Conservation (phyloP, 2,797 vertebrate genomes). For the Tadarida brasiliensis region DNA sequence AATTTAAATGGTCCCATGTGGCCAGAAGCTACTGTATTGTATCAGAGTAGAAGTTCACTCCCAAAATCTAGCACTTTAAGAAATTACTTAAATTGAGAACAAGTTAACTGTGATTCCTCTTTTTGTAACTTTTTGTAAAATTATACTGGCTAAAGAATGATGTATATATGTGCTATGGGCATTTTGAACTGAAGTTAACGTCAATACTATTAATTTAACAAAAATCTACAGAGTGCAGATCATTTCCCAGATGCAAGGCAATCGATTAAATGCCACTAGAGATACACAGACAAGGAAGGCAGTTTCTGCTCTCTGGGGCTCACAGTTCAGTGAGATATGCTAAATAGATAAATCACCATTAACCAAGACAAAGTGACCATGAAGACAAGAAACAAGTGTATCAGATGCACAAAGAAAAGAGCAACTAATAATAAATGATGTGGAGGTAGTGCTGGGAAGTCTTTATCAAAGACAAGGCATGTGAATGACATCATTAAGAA, state of each 20-base stretch:
- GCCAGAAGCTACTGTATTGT: not conserved
- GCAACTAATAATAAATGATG: not conserved
- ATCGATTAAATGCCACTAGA: not conserved
- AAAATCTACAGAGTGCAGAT: not conserved
- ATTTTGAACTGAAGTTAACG: not conserved
- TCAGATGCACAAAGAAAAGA: constrained; percentile 35
- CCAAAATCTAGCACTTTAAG: not conserved
- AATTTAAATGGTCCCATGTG: not conserved
- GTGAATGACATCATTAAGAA: not conserved
- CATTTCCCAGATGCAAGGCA: not conserved
- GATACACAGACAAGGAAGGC: not conserved
- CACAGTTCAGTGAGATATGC: not conserved
- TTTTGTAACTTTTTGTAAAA: constrained; percentile 19
- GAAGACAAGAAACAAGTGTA: constrained; percentile 21
- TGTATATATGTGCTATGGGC: not conserved
- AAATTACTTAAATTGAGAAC: constrained; percentile 41
- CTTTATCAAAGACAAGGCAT: not conserved
- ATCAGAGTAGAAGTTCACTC: not conserved
- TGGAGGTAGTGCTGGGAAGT: not conserved
- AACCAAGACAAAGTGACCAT: not conserved
- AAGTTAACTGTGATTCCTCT: not conserved
- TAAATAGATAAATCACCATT: not conserved
- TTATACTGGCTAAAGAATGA: not conserved
- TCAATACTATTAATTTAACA: not conserved
- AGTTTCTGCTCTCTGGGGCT: not conserved